Evolutionary conservation across 2,888 invertebrate genomes (phyloP), one percentile per base, ranked within the genome.

Genomic region (Ophioninae sp.): DNA sequence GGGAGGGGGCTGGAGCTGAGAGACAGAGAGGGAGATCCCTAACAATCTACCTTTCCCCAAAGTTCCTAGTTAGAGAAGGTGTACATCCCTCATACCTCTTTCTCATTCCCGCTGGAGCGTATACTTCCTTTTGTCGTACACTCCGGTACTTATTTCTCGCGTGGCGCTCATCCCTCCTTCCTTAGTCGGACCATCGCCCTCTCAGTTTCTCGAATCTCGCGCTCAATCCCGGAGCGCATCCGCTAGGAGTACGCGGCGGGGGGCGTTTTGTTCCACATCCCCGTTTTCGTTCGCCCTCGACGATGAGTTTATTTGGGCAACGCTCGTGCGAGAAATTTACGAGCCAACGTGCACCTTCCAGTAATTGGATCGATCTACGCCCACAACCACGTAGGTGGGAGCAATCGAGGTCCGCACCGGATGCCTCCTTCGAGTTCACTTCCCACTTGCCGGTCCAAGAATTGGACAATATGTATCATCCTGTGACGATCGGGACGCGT

Each of bases 11-110:
- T 41, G 37, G 62, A 44, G 44, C 41, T n/a, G 21, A 39, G n/a
- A 41, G 67, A n/a, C 8, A 41, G 1, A 68, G 21, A 56, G 30
- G 3, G 21, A 59, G 39, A 77, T 20, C 72, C 81, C 39, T 72
- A 81, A 84, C 81, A 84, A 84, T 81, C 81, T 75, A 76, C 79
- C 67, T 67, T 67, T 56, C 56, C 75, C 13, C 81, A 72, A 81
- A 81, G 79, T 84, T 79, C 39, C 65, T 67, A 59, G 79, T 59
- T 73, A 37, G 61, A 56, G 67, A 68, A 70, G 64, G 37, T 79
- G 79, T 17, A 67, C 73, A 59, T 59, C 37, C 68, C 72, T 76
- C 78, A 39, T 77, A 57, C 72, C 61, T 61, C 44, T 39, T 56
- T 41, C 65, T 65, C 57, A 50, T 59, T 39, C 73, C 23, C 44